Evolutionary conservation across 2,888 invertebrate genomes (phyloP), one percentile per base, ranked within the genome.

Genomic region (Alitta virens): DNA sequence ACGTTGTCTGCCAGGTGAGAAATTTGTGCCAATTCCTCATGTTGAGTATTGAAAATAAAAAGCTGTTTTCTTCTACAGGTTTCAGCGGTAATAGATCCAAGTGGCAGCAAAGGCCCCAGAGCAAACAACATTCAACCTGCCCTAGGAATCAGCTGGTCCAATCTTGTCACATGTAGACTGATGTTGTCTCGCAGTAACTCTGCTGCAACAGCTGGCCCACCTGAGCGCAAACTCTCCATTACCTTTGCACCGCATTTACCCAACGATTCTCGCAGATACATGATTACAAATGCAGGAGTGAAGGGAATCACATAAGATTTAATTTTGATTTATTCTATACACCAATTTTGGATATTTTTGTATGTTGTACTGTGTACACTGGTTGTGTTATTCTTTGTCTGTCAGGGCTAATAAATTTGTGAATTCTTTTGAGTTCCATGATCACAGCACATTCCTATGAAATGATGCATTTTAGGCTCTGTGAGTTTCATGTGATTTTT

Each of bases 81-180:
- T 2, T 62, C 65, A 23, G 69, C 66, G 23, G 38, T 58, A 24
- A 24, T 69, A n/a, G 21, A 46, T 46, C 21, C 46, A 3, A 21
- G n/a, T 12, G n/a, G n/a, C 7, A 18, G 7, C n/a, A 46, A n/a
- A 46, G 21, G n/a, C 3, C 21, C 46, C 3, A 46, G 46, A 18
- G 7, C 7, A 7, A 21, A 7, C 49, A 69, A 71, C 18, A 64
- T 74, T 23, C 82, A 86, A 24, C 88, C 89, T 1, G 85, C 88
- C 53, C 80, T 90, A 63, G 90, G 89, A 0, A 74, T 88, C 42
- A 84, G 86, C 3, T 90, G 90, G 90, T 84, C 87, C 5, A 88
- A 88, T 76, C 79, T 88, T 54, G 84, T 89, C 1, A 86, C 87
- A 0, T 86, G 85, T 7, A 82, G 88, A 33, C 82, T 89, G 63